Conservation (phyloP, 2,888 invertebrate species). For the Antheraea yamamai region DNA sequence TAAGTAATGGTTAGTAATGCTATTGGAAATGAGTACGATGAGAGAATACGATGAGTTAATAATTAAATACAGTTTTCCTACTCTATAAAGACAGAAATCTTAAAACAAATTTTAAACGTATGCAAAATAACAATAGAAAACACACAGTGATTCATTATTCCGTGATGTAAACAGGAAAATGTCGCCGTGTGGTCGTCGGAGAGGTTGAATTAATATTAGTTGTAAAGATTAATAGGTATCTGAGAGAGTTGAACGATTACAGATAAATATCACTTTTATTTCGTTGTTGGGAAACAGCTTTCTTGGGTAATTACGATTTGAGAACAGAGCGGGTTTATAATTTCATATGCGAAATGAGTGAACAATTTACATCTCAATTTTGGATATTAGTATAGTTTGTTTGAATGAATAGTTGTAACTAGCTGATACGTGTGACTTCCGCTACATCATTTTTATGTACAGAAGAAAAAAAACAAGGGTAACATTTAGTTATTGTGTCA, state of each 20-base stretch:
- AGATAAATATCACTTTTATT: neutral
- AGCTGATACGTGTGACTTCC: too few relatives aligned
- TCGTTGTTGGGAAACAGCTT: neutral
- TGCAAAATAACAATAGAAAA: constrained; percentile 9
- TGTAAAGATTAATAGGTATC: constrained; percentile 13
- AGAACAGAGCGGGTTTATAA: neutral
- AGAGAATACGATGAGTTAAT: neutral
- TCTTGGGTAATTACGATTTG: neutral
- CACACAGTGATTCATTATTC: constrained; percentile 19
- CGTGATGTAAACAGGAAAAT: constrained; percentile 23
- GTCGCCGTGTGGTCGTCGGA: constrained; percentile 15
- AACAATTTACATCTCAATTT: neutral
- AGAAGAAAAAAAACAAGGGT: too few relatives aligned
- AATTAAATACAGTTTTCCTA: neutral
- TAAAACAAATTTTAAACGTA: neutral
- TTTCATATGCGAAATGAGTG: neutral
- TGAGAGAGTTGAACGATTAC: neutral
- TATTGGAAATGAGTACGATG: neutral
- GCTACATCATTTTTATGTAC: too few relatives aligned
- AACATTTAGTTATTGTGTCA: too few relatives aligned
- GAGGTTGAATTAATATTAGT: constrained; percentile 9
- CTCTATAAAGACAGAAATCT: neutral
- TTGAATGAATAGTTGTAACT: too few relatives aligned
- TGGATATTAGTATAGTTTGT: neutral
- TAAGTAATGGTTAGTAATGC: too few relatives aligned